phyloP scores from a whole-genome alignment of 64 coral and sea anemone species.

The Anthopleura sola region DNA sequence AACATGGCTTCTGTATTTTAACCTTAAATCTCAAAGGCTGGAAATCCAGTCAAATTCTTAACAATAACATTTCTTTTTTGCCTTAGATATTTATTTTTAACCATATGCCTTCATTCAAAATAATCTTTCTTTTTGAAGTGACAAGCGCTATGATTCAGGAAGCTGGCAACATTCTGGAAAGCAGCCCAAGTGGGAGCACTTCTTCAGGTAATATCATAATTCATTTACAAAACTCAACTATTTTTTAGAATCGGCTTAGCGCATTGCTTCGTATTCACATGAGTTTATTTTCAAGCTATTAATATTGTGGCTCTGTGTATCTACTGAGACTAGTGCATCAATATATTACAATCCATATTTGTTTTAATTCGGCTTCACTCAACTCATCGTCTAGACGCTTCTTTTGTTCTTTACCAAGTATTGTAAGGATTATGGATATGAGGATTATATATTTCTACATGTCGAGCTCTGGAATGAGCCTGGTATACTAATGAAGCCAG shows the following conservation, averaged over 20 bases:
- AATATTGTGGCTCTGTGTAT: constrained; percentile 5
- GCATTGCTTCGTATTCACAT: not conserved
- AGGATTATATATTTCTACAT: not conserved
- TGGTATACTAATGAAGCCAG: not conserved
- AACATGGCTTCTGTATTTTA: no score
- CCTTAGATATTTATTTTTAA: not conserved
- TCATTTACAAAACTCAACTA: not conserved
- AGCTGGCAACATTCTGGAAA: not conserved
- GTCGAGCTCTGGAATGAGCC: not conserved
- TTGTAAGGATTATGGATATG: not conserved
- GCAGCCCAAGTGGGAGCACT: not conserved
- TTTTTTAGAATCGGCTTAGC: not conserved
- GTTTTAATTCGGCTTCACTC: not conserved
- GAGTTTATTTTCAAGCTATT: not conserved
- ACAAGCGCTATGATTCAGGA: not conserved
- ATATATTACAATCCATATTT: not conserved
- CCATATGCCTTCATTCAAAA: not conserved
- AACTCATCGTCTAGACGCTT: not conserved
- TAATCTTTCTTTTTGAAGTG: not conserved
- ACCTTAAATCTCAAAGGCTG: no score
- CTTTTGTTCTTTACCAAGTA: not conserved
- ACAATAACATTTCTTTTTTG: not conserved
- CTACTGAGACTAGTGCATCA: not conserved
- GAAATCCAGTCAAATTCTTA: not conserved
- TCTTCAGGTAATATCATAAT: not conserved